phyloP scores from a whole-genome alignment of 2,113 vertebrate species.

The Phoenicopterus ruber region DNA sequence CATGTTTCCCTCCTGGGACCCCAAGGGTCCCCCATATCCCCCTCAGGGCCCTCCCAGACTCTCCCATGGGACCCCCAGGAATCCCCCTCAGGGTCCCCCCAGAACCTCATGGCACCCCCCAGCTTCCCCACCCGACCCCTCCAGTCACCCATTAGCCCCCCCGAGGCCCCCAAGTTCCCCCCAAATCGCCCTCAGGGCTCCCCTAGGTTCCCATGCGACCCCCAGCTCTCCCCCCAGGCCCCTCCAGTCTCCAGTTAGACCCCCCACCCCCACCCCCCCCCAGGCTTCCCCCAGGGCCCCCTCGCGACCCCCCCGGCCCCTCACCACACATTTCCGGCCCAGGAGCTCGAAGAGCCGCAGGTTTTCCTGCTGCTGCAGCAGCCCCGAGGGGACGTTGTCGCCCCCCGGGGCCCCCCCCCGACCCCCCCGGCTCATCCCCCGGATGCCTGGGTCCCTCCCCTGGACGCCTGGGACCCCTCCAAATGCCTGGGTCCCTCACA shows the following conservation, averaged over 20 bases:
- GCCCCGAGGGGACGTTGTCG: neutral
- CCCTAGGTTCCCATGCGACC: neutral
- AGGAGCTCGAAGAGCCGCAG: neutral
- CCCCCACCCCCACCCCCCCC: too few relatives aligned
- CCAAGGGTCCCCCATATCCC: neutral
- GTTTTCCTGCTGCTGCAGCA: neutral
- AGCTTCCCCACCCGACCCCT: too few relatives aligned
- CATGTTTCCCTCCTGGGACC: too few relatives aligned
- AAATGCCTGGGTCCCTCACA: neutral
- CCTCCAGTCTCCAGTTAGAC: too few relatives aligned
- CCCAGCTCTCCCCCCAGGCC: too few relatives aligned
- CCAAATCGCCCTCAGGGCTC: neutral
- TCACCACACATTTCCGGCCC: neutral
- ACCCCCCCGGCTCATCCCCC: constrained; percentile 70
- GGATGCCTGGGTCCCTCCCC: neutral
- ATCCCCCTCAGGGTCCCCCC: neutral
- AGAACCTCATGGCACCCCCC: neutral
- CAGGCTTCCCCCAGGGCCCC: neutral
- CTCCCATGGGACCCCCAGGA: neutral
- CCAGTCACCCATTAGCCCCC: too few relatives aligned
- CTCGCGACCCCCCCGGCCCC: neutral
- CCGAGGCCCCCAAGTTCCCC: too few relatives aligned
- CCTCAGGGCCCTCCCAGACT: neutral
- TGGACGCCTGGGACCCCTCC: neutral
- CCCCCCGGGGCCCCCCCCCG: neutral